A percentile compares a stretch with the other conserved stretches of the same genome.
Conservation (phyloP, 2,113 vertebrate genomes). For the Nanorana parkeri region DNA sequence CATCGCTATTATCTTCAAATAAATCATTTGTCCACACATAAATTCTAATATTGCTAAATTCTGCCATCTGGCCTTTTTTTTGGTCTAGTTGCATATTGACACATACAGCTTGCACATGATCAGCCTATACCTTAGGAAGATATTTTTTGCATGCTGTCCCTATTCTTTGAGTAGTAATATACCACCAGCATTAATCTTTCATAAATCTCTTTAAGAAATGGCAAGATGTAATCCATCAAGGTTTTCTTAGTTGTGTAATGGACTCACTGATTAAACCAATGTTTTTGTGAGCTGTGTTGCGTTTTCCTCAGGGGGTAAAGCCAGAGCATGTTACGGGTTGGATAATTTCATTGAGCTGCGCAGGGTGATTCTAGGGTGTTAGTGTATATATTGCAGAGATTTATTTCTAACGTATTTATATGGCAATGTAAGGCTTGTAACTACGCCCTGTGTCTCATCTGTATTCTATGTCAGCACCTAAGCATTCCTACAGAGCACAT, state of each 20-base stretch:
- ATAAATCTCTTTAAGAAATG: conserved; percentile 23
- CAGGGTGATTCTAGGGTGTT: neutral
- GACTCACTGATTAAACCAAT: conserved; percentile 20
- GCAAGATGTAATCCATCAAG: conserved; percentile 42
- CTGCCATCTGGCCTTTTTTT: neutral
- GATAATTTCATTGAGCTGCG: conserved; percentile 24
- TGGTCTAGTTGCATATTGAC: neutral
- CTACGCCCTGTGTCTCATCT: neutral
- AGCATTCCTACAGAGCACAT: neutral
- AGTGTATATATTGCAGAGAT: conserved; percentile 19
- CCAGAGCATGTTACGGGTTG: conserved; percentile 12
- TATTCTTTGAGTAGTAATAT: conserved; percentile 18
- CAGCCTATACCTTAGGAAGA: neutral
- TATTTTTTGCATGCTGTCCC: conserved; percentile 1
- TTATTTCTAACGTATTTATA: conserved; percentile 13
- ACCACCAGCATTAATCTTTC: conserved; percentile 32
- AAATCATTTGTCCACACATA: too few species aligned
- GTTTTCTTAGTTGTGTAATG: conserved; percentile 36
- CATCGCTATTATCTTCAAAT: too few species aligned
- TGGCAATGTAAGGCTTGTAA: neutral
- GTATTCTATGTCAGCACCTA: neutral
- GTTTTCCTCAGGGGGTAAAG: conserved; percentile 8
- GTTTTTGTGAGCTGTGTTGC: conserved; percentile 9
- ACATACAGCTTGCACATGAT: conserved; percentile 1
- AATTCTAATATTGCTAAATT: too few species aligned